These are phyloP conservation scores for Luscinia luscinia DNA, from an alignment of 2,797 vertebrate species.

Conservation along the genomic window DNA sequence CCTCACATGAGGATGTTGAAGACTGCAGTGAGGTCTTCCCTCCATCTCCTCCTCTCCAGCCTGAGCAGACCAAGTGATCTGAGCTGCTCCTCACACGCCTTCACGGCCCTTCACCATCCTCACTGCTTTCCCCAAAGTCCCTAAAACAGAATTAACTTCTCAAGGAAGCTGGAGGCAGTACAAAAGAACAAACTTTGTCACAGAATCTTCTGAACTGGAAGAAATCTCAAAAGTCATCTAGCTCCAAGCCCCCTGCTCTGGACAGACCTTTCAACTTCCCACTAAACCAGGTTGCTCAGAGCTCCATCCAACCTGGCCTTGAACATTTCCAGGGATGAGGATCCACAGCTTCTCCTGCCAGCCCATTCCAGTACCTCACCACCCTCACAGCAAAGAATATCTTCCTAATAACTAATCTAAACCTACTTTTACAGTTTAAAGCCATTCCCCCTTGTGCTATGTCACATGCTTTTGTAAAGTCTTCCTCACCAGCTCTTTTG, in stretches of 20 bases:
- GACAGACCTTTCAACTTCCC: not conserved
- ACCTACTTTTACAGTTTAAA: not conserved
- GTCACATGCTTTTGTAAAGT: not conserved
- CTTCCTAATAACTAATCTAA: not conserved
- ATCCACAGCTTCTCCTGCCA: not conserved
- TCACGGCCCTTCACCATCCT: not conserved
- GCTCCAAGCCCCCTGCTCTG: not conserved
- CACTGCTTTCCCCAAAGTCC: not conserved
- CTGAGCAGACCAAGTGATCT: not conserved
- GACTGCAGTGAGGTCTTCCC: not conserved
- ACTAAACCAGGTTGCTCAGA: not conserved
- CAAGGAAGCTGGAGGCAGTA: not conserved
- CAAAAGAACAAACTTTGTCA: not conserved
- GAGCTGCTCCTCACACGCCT: not conserved
- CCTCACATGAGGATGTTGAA: not conserved
- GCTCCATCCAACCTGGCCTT: not conserved
- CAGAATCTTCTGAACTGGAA: not conserved
- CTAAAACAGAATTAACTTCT: not conserved
- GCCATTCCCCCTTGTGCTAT: not conserved
- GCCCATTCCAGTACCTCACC: rapidly evolving
- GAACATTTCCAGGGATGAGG: not conserved
- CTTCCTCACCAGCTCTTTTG: not conserved
- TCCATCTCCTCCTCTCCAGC: not conserved
- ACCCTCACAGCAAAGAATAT: not conserved
- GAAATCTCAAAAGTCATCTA: not conserved